A percentile compares a stretch with the other conserved stretches of the same genome.
These are phyloP conservation scores for Furnarius figulus DNA, from an alignment of 2,113 vertebrate genomes.

Conservation along the genomic window DNA sequence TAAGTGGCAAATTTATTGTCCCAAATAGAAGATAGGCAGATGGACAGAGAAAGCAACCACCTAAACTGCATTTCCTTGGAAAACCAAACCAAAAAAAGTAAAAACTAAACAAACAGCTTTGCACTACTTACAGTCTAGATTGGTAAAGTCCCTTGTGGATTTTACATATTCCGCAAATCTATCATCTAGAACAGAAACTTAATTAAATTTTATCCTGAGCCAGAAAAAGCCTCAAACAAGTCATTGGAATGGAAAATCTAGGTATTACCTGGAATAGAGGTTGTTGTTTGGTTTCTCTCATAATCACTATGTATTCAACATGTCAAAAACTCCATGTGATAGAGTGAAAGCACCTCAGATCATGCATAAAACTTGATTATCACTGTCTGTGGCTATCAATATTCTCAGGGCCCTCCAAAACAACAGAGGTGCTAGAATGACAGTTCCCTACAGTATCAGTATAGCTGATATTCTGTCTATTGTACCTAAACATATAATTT, in stretches of 20 bases:
- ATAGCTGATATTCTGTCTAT: not conserved
- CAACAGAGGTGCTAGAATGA: not conserved
- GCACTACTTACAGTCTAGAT: not conserved
- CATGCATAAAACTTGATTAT: not conserved
- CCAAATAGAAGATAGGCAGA: not conserved
- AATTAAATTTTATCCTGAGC: not conserved
- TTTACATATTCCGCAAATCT: not conserved
- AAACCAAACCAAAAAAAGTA: not conserved
- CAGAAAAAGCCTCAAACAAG: not conserved
- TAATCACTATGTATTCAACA: not conserved
- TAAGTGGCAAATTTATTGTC: not conserved
- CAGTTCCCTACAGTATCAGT: not conserved
- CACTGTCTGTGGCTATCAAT: not conserved
- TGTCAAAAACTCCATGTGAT: not conserved
- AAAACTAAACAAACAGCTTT: not conserved
- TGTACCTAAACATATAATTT: not conserved
- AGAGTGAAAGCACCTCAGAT: not conserved
- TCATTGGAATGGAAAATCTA: not conserved
- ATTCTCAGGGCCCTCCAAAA: not conserved
- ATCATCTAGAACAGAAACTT: not conserved
- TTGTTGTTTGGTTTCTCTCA: not conserved
- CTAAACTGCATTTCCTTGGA: not conserved
- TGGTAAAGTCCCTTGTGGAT: not conserved
- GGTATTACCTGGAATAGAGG: not conserved
- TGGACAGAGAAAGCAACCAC: not conserved